Conservation (phyloP, 2,113 vertebrate genomes). For the Gorsachius goisagi region DNA sequence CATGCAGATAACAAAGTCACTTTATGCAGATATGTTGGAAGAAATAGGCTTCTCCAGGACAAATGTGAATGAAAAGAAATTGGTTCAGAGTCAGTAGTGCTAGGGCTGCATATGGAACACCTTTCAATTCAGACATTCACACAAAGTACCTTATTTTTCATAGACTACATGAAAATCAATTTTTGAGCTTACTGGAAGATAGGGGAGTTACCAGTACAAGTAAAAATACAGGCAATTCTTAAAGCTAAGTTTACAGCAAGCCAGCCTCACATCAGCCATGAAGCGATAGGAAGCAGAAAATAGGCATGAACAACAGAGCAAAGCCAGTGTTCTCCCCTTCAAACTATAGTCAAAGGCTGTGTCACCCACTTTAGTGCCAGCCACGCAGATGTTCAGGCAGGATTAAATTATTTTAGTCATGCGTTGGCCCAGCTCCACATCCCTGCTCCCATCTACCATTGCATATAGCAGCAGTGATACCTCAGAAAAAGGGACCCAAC, state of each 20-base stretch:
- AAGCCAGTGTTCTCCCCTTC: not conserved
- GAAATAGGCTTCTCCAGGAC: not conserved
- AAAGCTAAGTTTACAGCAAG: not conserved
- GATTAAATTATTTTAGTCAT: not conserved
- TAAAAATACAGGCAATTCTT: not conserved
- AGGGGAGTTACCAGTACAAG: not conserved
- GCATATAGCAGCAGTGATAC: fast-evolving
- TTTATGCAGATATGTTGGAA: not conserved
- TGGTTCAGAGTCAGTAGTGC: not conserved
- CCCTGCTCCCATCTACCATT: not conserved
- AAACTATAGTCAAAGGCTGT: not conserved
- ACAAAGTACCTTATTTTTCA: not conserved
- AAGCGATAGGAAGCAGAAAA: not conserved
- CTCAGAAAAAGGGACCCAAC: not conserved
- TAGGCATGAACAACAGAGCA: not conserved
- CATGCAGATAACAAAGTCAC: not conserved
- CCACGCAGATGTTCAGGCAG: not conserved
- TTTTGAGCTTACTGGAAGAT: not conserved
- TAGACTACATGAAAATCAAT: not conserved
- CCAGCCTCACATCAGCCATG: not conserved
- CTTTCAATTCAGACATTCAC: not conserved
- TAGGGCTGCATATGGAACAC: not conserved
- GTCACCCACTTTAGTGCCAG: not conserved
- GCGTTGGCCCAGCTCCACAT: not conserved
- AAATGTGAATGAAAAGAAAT: not conserved